Percentiles rank a stretch among this genome's conserved stretches.
These are phyloP conservation scores for Harpagifer antarcticus DNA, from an alignment of 2,797 vertebrate genomes.

Conservation along the genomic window DNA sequence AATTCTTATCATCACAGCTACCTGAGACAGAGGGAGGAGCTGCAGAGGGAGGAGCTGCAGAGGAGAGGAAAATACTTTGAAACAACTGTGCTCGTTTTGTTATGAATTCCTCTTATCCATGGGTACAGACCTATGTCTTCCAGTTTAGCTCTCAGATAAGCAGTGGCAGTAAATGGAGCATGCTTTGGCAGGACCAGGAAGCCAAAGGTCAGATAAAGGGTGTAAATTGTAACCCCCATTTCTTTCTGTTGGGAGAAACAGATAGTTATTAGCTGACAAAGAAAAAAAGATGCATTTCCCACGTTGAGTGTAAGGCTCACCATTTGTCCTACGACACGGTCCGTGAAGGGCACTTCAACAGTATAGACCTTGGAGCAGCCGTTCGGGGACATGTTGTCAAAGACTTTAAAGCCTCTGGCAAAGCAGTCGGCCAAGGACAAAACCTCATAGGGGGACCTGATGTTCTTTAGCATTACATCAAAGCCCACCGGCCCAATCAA, in stretches of 20 bases:
- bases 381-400: constrained; percentile 60
- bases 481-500: constrained; percentile 64
- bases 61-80: not conserved
- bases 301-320: constrained; percentile 39
- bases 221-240: no score
- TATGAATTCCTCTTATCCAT: not conserved
- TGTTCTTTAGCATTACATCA: constrained; percentile 73
- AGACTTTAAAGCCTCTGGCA: constrained; percentile 68
- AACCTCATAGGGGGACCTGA: constrained; percentile 65
- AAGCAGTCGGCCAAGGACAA: constrained; percentile 61
- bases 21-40: constrained; percentile 64
- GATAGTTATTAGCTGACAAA: not conserved
- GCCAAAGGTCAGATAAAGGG: no score
- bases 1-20: constrained; percentile 68
- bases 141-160: constrained; percentile 17
- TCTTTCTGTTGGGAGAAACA: no score
- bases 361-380: constrained; percentile 64
- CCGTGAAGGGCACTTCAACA: constrained; percentile 76
- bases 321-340: constrained; percentile 56
- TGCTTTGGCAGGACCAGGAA: no score
- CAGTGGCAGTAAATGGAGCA: no score
- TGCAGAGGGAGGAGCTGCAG: constrained; percentile 13
- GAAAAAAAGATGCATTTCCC: not conserved
- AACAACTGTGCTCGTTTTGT: not conserved
- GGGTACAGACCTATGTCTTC: constrained; percentile 52